These are phyloP conservation scores for Diachasmimorpha longicaudata DNA, from an alignment of 1,140 invertebrate species.

Conservation along the genomic window DNA sequence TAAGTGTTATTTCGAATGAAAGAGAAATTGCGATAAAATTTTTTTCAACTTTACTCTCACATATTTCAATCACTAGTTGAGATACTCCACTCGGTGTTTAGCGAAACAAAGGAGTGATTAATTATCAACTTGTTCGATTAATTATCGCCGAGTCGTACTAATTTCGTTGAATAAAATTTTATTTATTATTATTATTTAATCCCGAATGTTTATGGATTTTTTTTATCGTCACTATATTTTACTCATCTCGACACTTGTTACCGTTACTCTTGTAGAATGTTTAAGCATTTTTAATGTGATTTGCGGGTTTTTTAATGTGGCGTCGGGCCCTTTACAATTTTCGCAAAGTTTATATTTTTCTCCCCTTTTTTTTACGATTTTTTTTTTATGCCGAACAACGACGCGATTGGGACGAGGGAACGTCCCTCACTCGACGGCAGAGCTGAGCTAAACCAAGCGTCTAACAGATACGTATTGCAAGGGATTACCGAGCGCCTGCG, in stretches of 20 bases:
- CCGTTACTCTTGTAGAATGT: background rate
- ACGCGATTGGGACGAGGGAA: background rate
- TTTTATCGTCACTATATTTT: background rate
- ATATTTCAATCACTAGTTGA: background rate
- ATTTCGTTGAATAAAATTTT: background rate
- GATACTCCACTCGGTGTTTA: background rate
- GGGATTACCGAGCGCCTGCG: background rate
- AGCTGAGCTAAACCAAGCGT: background rate
- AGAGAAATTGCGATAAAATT: background rate
- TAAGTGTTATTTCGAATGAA: background rate
- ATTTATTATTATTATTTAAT: too few species aligned
- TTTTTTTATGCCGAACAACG: background rate
- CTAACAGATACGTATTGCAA: background rate
- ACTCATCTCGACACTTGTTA: background rate
- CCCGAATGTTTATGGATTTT: background rate
- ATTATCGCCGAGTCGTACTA: background rate
- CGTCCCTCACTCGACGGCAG: constrained; percentile 2
- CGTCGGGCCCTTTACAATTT: background rate
- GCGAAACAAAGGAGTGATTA: background rate
- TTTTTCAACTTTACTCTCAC: background rate
- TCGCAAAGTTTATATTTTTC: background rate
- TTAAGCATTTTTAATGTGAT: background rate
- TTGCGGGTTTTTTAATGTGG: too few species aligned
- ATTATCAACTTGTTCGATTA: background rate
- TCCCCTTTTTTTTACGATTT: background rate